A percentile compares a stretch with the other conserved stretches of the same genome.
These are phyloP conservation scores for Hestina assimilis DNA, from an alignment of 1,140 invertebrate genomes.

Conservation along the genomic window DNA sequence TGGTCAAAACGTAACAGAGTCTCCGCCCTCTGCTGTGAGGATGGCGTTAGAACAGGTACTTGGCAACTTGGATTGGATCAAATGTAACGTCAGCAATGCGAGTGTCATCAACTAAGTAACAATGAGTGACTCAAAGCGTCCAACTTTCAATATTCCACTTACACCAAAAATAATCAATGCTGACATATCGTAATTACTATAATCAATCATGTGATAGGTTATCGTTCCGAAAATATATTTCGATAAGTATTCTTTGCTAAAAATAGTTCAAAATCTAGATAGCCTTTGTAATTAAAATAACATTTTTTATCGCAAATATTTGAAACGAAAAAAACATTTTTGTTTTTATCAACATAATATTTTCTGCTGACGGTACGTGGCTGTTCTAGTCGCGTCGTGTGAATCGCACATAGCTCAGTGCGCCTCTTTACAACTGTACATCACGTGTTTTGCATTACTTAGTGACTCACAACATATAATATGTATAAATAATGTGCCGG, in stretches of 20 bases:
- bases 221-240: slow-evolving; percentile 9
- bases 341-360: too few relatives aligned
- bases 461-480: neutral
- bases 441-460: slow-evolving; percentile 24
- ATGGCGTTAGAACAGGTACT: slow-evolving; percentile 62
- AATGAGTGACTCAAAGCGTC: neutral
- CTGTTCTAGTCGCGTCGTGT: slow-evolving; percentile 20
- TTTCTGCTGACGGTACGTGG: slow-evolving; percentile 27
- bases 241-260: neutral
- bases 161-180: neutral
- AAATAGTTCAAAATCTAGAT: neutral
- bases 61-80: slow-evolving; percentile 60
- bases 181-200: too few relatives aligned
- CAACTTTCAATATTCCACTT: neutral
- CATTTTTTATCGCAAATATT: too few relatives aligned
- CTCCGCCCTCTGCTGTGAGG: slow-evolving; percentile 61
- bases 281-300: neutral
- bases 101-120: slow-evolving; percentile 9
- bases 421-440: slow-evolving; percentile 36
- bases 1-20: slow-evolving; percentile 72
- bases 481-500: neutral
- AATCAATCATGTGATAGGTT: too few relatives aligned
- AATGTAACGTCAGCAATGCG: slow-evolving; percentile 59
- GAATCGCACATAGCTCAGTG: slow-evolving; percentile 31
- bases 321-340: too few relatives aligned